These are phyloP conservation scores for Eonycteris spelaea DNA, from an alignment of 2,113 vertebrate species.

Conservation along the genomic window DNA sequence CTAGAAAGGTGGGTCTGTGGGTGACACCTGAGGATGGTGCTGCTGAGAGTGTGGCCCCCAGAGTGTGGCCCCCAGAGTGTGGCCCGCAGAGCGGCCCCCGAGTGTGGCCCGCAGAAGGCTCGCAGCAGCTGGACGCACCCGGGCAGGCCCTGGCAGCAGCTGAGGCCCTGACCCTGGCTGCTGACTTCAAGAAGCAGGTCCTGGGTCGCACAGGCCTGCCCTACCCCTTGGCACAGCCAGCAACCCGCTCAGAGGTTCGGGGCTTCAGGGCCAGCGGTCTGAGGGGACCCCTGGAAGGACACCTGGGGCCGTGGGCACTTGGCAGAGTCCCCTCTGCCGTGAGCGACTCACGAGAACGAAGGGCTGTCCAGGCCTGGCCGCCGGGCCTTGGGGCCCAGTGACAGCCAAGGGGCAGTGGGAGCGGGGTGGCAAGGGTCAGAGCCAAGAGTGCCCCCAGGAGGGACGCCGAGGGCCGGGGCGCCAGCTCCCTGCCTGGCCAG, in stretches of 20 bases:
- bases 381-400: neutral
- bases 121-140: fast-evolving
- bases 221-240: too few species aligned
- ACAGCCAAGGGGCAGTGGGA: fast-evolving
- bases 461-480: neutral
- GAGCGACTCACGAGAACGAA: neutral
- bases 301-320: neutral
- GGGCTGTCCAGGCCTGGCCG: neutral
- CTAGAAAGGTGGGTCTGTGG: too few species aligned
- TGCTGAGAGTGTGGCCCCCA: neutral
- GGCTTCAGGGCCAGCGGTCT: neutral
- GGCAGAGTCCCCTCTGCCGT: neutral
- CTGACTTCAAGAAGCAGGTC: fast-evolving
- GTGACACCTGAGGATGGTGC: neutral
- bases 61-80: too few species aligned
- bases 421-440: too few species aligned
- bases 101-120: too few species aligned
- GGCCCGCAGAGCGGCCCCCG: neutral
- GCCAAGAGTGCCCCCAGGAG: fast-evolving
- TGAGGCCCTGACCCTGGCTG: neutral
- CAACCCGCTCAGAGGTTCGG: fast-evolving
- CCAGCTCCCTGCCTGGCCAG: too few species aligned
- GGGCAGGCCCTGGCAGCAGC: fast-evolving
- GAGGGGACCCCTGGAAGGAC: slow-evolving; percentile 61
- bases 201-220: neutral